A percentile compares a stretch with the other conserved stretches of the same genome.
These are phyloP conservation scores for Chymomyza amoena DNA, from an alignment of 2,888 invertebrate genomes.

Conservation along the genomic window DNA sequence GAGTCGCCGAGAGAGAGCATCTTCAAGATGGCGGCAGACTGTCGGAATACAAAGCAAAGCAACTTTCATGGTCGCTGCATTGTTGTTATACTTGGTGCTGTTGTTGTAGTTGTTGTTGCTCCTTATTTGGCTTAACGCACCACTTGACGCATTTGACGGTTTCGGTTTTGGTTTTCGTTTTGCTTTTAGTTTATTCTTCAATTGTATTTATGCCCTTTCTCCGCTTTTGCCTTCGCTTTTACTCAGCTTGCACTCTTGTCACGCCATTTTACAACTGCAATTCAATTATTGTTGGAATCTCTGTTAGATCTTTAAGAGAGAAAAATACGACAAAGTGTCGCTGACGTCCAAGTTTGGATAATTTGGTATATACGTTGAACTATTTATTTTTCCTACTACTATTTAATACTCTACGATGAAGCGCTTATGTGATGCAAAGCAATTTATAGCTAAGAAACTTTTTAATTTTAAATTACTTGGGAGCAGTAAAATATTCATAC, in stretches of 20 bases:
- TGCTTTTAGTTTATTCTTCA: not conserved
- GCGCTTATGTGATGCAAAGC: not conserved
- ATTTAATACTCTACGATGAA: not conserved
- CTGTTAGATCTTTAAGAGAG: not conserved
- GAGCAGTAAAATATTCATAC: no score
- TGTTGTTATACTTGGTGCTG: not conserved
- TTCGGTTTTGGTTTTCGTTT: not conserved
- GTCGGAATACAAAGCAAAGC: not conserved
- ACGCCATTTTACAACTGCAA: conserved; percentile 66
- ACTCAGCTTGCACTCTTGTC: conserved; percentile 48
- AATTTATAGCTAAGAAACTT: not conserved
- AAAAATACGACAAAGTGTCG: not conserved
- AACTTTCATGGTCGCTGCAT: not conserved
- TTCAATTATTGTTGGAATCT: conserved; percentile 63
- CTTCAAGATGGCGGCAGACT: not conserved
- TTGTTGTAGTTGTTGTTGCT: conserved; percentile 18
- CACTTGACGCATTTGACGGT: conserved; percentile 44
- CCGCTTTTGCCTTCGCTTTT: conserved; percentile 4
- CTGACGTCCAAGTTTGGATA: conserved; percentile 29
- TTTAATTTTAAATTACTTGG: no score
- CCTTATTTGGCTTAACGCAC: conserved; percentile 37
- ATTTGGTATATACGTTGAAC: conserved; percentile 51
- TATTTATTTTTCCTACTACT: conserved; percentile 22
- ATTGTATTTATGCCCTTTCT: not conserved
- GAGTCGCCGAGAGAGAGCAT: not conserved